Percentiles rank a stretch among this genome's conserved stretches.
Conservation (phyloP, 2,113 vertebrate genomes). For the Coptodon bakossiorum region DNA sequence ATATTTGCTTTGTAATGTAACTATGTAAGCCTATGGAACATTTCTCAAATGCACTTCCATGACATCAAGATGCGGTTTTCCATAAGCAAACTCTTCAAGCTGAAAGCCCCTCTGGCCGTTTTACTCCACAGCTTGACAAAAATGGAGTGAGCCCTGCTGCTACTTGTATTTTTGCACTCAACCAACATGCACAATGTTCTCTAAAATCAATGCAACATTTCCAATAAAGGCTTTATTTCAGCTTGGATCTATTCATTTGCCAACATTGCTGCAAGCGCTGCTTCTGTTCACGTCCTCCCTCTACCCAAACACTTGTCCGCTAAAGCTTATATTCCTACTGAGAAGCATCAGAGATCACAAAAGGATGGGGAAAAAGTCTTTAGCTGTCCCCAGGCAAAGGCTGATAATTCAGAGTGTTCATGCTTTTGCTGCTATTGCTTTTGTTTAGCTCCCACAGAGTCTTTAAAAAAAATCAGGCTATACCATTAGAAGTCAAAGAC, state of each 20-base stretch:
- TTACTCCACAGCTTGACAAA: neutral
- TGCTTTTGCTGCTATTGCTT: neutral
- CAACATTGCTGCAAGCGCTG: neutral
- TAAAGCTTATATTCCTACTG: neutral
- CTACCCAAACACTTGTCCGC: fast-evolving
- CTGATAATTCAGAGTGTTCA: neutral
- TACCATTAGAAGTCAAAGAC: neutral
- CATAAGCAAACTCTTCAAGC: neutral
- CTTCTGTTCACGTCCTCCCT: neutral
- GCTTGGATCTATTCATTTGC: neutral
- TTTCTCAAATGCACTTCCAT: neutral
- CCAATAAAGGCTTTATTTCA: neutral
- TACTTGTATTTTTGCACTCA: neutral
- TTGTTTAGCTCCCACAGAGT: neutral
- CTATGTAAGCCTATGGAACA: neutral
- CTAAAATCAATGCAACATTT: neutral
- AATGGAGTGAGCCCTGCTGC: neutral
- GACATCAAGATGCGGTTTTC: neutral
- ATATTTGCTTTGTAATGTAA: neutral
- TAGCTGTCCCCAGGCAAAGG: neutral
- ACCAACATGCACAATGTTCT: neutral
- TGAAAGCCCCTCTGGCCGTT: fast-evolving
- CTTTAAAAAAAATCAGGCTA: neutral
- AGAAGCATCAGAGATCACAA: neutral
- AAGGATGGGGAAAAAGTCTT: neutral